phyloP scores from a whole-genome alignment of 2,888 invertebrate genomes.

The Lithophane leautieri region DNA sequence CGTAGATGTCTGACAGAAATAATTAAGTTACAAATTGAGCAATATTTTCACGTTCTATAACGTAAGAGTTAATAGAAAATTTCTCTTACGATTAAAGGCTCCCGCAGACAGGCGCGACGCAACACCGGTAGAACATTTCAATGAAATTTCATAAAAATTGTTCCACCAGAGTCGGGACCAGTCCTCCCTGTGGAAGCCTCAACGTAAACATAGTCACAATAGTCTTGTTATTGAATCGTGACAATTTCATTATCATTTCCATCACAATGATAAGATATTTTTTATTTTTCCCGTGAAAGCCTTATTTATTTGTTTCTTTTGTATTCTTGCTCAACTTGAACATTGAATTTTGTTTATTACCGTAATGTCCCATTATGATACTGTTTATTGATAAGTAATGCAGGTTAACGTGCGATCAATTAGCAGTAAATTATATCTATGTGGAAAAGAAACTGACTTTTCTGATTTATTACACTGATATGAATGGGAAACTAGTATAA shows the following conservation, averaged over 20 bases:
- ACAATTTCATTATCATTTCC: constrained; percentile 21
- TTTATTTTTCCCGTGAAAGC: constrained; percentile 14
- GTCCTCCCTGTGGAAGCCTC: too few species aligned
- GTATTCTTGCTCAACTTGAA: constrained; percentile 27
- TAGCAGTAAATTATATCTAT: constrained; percentile 8
- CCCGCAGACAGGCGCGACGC: too few species aligned
- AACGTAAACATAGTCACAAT: neutral
- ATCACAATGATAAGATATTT: constrained; percentile 14
- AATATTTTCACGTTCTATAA: neutral
- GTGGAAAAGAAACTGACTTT: constrained; percentile 8
- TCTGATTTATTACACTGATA: constrained; percentile 4
- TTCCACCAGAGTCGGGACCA: too few species aligned
- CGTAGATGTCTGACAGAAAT: neutral
- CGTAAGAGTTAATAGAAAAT: neutral
- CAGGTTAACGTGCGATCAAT: constrained; percentile 25
- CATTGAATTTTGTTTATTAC: constrained; percentile 29
- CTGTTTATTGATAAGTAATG: constrained; percentile 10
- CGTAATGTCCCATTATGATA: constrained; percentile 15
- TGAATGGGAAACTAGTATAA: constrained; percentile 29
- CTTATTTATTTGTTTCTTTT: constrained; percentile 6
- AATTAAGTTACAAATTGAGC: neutral
- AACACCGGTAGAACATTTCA: too few species aligned
- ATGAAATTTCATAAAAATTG: too few species aligned
- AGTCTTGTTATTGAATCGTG: neutral
- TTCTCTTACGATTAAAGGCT: too few species aligned